Evolutionary conservation across 2,797 vertebrate genomes (phyloP), one percentile per base, ranked within the genome.

Genomic region (Sparidentex hasta): DNA sequence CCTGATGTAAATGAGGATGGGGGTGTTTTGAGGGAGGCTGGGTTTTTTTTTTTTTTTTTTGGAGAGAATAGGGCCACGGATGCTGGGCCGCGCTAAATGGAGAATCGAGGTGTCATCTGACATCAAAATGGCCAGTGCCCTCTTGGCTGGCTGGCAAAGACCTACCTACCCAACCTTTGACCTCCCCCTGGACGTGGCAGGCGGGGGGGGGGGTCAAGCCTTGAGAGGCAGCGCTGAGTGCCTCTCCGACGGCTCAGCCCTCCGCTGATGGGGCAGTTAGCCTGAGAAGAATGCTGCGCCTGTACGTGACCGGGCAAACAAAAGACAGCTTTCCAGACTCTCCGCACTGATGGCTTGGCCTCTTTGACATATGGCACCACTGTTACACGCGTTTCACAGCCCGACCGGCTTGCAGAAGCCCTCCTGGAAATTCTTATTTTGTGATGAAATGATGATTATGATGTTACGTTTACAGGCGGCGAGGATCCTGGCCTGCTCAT

Each of bases 1-100:
- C 94, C 93, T 88, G 81, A 96, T 96, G 95, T 93, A 95, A 96
- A 96, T 95, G 89, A 94, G 91, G 76, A 54, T 85, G 91, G 84
- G 87, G 85, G 85, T 79, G 48, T 78, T 84, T 80, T 48, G 8
- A 76, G 88, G 68, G 88, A 77, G 77, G 68, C 64, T 81, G 11
- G 66, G 46, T 33, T 44, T 78, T 81, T n/a, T n/a, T n/a, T 81
- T n/a, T n/a, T n/a, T 78, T 81, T n/a, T n/a, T n/a, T n/a, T 68
- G 82, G 83, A 89, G 88, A 89, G 88, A 87, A 89, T 72, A 89
- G 90, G 75, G 89, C 85, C 86, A 86, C 47, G 62, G 81, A 86
- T 84, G 58, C 78, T 23, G 44, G 50, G 80, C 59, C 51, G 78
- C 54, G 54, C 71, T 76, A 87, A 87, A 74, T 71, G 67, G 67